Evolutionary conservation across 2,113 vertebrate species (phyloP).

Genomic region (Microcebus lehilahytsara): DNA sequence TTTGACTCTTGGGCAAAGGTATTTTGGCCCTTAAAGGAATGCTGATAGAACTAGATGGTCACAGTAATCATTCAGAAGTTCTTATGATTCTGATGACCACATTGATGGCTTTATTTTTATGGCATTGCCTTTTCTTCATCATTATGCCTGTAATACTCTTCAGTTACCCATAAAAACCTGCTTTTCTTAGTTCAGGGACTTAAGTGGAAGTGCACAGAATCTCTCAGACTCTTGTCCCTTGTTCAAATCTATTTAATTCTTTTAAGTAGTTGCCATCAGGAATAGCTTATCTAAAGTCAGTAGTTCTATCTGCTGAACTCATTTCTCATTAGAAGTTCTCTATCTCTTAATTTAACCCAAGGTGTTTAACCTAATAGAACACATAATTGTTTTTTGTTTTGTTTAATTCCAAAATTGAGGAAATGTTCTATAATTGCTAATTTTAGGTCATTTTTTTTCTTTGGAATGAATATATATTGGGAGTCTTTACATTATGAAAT

Average conservation of each 20-base stretch:
- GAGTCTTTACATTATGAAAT: neutral
- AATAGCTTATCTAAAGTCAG: neutral
- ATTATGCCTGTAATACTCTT: neutral
- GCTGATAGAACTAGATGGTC: neutral
- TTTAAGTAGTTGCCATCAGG: neutral
- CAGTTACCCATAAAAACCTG: neutral
- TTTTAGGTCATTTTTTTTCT: neutral
- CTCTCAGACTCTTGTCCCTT: neutral
- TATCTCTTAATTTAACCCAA: neutral
- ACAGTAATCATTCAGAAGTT: neutral
- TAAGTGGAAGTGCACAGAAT: neutral
- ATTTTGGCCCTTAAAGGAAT: neutral
- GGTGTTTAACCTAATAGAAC: neutral
- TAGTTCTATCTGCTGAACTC: neutral
- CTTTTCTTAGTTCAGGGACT: neutral
- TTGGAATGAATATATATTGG: neutral
- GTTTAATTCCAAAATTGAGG: neutral
- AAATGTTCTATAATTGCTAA: neutral
- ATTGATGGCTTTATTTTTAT: neutral
- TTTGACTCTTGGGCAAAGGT: neutral
- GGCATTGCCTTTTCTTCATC: neutral
- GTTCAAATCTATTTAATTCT: neutral
- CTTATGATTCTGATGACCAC: neutral
- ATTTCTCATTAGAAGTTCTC: neutral
- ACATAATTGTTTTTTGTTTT: neutral